Evolutionary conservation across 2,888 invertebrate genomes (phyloP), one percentile per base, ranked within the genome.

Genomic region (Ennomos fuscantarius): DNA sequence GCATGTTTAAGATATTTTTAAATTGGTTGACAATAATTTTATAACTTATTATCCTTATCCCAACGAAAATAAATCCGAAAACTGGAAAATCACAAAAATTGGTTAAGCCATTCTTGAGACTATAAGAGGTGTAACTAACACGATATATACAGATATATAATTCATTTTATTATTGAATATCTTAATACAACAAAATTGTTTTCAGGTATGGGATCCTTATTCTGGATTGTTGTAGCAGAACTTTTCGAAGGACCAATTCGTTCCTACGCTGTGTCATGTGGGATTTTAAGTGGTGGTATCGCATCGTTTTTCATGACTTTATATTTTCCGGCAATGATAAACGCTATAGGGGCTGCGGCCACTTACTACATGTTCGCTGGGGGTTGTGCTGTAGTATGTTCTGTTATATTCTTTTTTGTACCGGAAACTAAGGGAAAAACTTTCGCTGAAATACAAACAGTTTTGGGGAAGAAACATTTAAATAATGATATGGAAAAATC

Each of bases 151-250:
- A n/a, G n/a, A n/a, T n/a, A n/a, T n/a, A n/a, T n/a, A n/a, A n/a
- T n/a, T n/a, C n/a, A n/a, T n/a, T n/a, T n/a, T n/a, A n/a, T n/a
- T n/a, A n/a, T n/a, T n/a, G n/a, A n/a, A n/a, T n/a, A n/a, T n/a
- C n/a, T n/a, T n/a, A n/a, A 11, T 11, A 11, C 35, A 3, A 33
- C 24, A 9, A 11, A 1, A 9, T 10, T 60, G 36, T 36, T 53
- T 63, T 32, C 73, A 81, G 82, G 82, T 40, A 65, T 76, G 13
- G 81, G 80, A 6, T 76, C 79, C 0, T 15, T 80, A 5, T 50
- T 64, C 33, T 80, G 78, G 77, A 56, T 72, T 9, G 53, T 77
- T 0, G 54, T 63, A 9, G 69, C 80, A 0, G 81, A 81, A 45
- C 55, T 81, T 3, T 79, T 79, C 46, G 76, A 78, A 46, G 78